phyloP scores from a whole-genome alignment of 2,113 vertebrate species.

The Taxidea taxus region DNA sequence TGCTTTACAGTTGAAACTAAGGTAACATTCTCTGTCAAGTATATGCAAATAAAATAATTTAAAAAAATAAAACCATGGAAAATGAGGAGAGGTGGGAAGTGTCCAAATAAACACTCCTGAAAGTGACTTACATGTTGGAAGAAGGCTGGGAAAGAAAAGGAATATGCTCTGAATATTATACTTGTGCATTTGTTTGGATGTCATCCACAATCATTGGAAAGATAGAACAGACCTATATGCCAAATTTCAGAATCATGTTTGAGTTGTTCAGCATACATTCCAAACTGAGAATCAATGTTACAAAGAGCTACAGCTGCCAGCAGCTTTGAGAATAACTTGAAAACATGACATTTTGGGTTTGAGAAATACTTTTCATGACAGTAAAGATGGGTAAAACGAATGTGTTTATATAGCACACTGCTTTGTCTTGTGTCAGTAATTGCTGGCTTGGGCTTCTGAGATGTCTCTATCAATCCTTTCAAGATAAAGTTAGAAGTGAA shows the following conservation, averaged over 20 bases:
- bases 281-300: conserved; percentile 66
- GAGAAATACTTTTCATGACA: conserved; percentile 53
- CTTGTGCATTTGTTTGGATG: conserved; percentile 50
- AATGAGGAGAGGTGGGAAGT: background rate
- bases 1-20: background rate
- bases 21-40: background rate
- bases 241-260: conserved; percentile 56
- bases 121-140: background rate
- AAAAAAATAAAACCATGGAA: background rate
- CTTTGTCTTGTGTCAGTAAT: conserved; percentile 23
- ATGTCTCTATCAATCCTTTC: background rate
- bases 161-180: background rate
- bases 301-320: conserved; percentile 50
- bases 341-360: conserved; percentile 66
- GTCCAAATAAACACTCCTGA: background rate
- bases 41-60: background rate
- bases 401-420: background rate
- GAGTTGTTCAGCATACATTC: conserved; percentile 48
- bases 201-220: conserved; percentile 64
- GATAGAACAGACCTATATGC: background rate
- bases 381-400: conserved; percentile 27
- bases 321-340: conserved; percentile 50
- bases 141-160: background rate
- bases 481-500: conserved; percentile 39
- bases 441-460: background rate